phyloP scores from a whole-genome alignment of 1,140 invertebrate genomes.

The Lepidotrigona ventralis region DNA sequence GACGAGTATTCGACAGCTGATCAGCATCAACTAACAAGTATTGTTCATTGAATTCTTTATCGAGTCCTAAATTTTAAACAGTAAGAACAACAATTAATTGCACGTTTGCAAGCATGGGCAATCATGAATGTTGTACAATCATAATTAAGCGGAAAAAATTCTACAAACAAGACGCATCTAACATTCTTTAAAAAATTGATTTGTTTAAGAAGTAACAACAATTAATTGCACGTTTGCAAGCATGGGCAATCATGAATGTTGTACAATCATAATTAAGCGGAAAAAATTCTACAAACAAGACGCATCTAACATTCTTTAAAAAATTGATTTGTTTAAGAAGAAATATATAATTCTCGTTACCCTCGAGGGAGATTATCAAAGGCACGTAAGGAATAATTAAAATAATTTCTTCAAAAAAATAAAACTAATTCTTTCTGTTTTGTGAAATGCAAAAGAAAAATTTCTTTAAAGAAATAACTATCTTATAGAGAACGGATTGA shows the following conservation, averaged over 20 bases:
- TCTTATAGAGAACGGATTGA: not conserved
- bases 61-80: not conserved
- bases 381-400: not conserved
- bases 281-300: not conserved
- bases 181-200: not conserved
- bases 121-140: not conserved
- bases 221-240: not conserved
- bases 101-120: not conserved
- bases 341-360: not conserved
- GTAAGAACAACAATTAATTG: no score
- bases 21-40: slow-evolving; percentile 29
- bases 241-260: not conserved
- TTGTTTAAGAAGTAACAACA: not conserved
- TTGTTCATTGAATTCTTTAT: slow-evolving; percentile 5
- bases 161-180: no score
- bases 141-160: not conserved
- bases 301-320: not conserved
- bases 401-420: not conserved
- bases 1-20: slow-evolving; percentile 79
- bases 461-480: not conserved
- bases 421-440: not conserved
- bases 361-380: not conserved
- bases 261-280: no score
- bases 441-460: not conserved
- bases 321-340: not conserved